Evolutionary conservation across 1,140 invertebrate species (phyloP), one percentile per base, ranked within the genome.

Genomic region (Micrasema minimum): DNA sequence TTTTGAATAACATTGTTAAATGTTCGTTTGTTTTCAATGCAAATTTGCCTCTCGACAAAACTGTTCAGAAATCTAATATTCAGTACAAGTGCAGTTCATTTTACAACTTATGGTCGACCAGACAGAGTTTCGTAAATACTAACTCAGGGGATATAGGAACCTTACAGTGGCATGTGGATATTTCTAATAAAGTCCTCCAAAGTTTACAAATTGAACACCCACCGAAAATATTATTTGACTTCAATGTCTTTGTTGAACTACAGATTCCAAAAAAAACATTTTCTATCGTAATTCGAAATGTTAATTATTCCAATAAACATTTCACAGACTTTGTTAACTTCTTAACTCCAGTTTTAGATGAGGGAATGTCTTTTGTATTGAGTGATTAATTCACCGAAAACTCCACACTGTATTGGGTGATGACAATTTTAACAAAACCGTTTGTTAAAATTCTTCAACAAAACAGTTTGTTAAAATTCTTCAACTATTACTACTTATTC

Each of bases 1-100:
- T 59, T 41, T 20, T 59, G 35, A 18, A 14, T 41, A 59, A 59
- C 38, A 38, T 59, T 59, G 9, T 59, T 9, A 55, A 37, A 55
- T 55, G 51, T 37, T 31, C 22, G 16, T 55, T 55, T 55, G 6
- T 14, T 1, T 46, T 46, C 43, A 1, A 3, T 5, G n/a, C 43
- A 46, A 16, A 46, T 16, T 46, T 16, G n/a, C 41, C 11, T 5
- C 41, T 43, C 41, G 41, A 43, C 10, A n/a, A n/a, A 26, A 26
- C 3, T 26, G 7, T n/a, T 55, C 26, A 7, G 2, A 31, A 31
- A 31, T 31, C 51, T 37, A 11, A 9, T 23, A 31, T 37, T 37
- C 14, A 31, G 12, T 55, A 55, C 14, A 55, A 16, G 2, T 55
- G 51, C 6, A 4, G 31, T n/a, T 16, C 51, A 26, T 55, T 55